Conservation (phyloP, 2,888 invertebrate genomes). For the Bombyx huttoni region DNA sequence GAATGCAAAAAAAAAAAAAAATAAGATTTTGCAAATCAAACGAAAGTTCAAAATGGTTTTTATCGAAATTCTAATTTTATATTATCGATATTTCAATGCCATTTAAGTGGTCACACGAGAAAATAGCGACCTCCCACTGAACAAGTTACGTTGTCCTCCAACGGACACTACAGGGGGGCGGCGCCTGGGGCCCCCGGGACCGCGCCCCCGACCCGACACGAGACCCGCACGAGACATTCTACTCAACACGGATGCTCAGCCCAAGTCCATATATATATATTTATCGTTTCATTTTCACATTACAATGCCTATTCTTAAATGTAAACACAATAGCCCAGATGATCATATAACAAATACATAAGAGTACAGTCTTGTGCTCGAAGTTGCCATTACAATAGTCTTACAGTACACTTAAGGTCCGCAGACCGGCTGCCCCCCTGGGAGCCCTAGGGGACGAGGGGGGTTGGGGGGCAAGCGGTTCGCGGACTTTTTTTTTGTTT, state of each 20-base stretch:
- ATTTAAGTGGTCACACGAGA: neutral
- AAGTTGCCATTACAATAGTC: slow-evolving; percentile 62
- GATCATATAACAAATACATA: slow-evolving; percentile 33
- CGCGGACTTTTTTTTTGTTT: neutral
- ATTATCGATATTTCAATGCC: slow-evolving; percentile 13
- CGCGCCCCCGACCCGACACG: neutral
- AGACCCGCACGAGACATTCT: slow-evolving; percentile 57
- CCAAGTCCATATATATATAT: slow-evolving; percentile 41
- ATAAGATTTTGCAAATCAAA: neutral
- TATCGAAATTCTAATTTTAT: slow-evolving; percentile 28
- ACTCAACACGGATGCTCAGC: slow-evolving; percentile 51
- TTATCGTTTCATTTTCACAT: slow-evolving; percentile 25
- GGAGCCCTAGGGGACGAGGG: neutral
- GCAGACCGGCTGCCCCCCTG: neutral
- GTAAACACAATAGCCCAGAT: slow-evolving; percentile 62
- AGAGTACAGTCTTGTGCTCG: slow-evolving; percentile 30
- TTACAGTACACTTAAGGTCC: slow-evolving; percentile 32
- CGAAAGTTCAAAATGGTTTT: slow-evolving; percentile 13
- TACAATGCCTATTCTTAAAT: slow-evolving; percentile 24
- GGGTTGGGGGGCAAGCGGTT: neutral
- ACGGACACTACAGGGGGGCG: neutral
- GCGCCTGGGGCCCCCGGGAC: too few species aligned
- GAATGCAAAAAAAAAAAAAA: too few species aligned
- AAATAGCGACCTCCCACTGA: slow-evolving; percentile 68
- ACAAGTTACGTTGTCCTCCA: neutral